Base-by-base conservation (phyloP, 1,140 invertebrate species). In the Theocolax elegans region DNA sequence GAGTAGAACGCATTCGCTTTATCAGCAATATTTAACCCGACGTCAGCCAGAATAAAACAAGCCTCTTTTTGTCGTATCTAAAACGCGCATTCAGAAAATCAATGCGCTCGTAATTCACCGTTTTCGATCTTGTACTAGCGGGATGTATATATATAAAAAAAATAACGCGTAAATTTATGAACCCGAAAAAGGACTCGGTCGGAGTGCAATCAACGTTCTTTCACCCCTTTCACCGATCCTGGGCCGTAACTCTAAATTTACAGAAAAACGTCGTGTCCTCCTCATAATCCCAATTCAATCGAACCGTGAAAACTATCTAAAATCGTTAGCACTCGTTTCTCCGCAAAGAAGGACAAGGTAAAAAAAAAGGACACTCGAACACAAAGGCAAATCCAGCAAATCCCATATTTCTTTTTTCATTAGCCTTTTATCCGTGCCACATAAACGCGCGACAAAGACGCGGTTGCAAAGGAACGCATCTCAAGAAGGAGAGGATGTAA, bases 321-420 rank as follows among this genome's bases (percentile, higher is more conserved):
- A 70, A 70, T 70, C 67, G 51, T 64, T 70, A 70, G 51, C 51
- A 49, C 10, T 58, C 19, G 49, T 17, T 56, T 63, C 25, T 46
- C 13, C 35, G 54, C 27, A 38, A 38, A 67, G 40, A 19, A 13
- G 42, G 3, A 35, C 38, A 38, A 3, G 0, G 19, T 19, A n/a
- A 44, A 15, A 44, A 12, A 38, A 12, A 38, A 12, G 12, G 35
- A 38, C 4, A 35, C 31, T 35, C 31, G 44, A n/a, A 8, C 21
- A 69, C 67, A 69, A 69, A 53, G 44, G 66, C 54, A 56, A 56
- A 70, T 70, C 51, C 67, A 49, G 51, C 48, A 58, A 64, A 64
- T 63, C 60, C 67, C 25, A 70, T 71, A 71, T 71, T 65, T 71
- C 62, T 71, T 71, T 64, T 64, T 71, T 65, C 62, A 71, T 71